phyloP scores from a whole-genome alignment of 2,888 invertebrate genomes.

The Pogonocherus hispidulus region DNA sequence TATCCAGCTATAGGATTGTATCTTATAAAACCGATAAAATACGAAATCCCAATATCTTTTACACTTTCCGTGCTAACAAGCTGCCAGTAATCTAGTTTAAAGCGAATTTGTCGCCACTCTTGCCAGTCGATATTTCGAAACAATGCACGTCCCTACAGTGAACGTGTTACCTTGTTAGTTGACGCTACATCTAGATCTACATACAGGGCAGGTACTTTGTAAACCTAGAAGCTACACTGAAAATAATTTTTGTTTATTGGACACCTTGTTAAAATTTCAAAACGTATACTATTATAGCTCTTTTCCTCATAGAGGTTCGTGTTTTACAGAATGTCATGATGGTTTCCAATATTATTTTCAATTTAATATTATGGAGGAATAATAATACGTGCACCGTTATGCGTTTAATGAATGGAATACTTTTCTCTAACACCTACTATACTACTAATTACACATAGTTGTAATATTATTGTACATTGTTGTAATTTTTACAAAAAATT shows the following conservation, averaged over 20 bases:
- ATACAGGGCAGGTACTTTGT: constrained; percentile 4
- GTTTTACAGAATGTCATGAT: too few species aligned
- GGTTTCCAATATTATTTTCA: too few species aligned
- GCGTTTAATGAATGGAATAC: too few species aligned
- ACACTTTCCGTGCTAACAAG: constrained; percentile 39
- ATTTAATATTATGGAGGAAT: too few species aligned
- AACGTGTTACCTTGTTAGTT: constrained; percentile 44
- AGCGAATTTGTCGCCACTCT: constrained; percentile 40
- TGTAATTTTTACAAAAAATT: too few species aligned
- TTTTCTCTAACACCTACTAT: too few species aligned
- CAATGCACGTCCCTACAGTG: constrained; percentile 44
- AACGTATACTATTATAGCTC: too few species aligned
- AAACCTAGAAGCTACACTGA: background rate
- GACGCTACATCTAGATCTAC: constrained; percentile 29
- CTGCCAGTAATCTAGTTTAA: constrained; percentile 38
- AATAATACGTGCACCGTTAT: too few species aligned
- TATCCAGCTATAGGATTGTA: constrained; percentile 31
- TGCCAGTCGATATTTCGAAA: constrained; percentile 40
- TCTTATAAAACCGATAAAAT: constrained; percentile 31
- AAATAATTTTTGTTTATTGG: background rate
- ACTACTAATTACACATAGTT: too few species aligned
- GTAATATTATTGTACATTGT: too few species aligned
- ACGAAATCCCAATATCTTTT: constrained; percentile 31
- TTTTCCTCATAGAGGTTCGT: too few species aligned
- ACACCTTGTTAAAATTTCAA: too few species aligned